Evolutionary conservation across 1,140 invertebrate species (phyloP), one percentile per base, ranked within the genome.

Genomic region (Asbolus verrucosus): DNA sequence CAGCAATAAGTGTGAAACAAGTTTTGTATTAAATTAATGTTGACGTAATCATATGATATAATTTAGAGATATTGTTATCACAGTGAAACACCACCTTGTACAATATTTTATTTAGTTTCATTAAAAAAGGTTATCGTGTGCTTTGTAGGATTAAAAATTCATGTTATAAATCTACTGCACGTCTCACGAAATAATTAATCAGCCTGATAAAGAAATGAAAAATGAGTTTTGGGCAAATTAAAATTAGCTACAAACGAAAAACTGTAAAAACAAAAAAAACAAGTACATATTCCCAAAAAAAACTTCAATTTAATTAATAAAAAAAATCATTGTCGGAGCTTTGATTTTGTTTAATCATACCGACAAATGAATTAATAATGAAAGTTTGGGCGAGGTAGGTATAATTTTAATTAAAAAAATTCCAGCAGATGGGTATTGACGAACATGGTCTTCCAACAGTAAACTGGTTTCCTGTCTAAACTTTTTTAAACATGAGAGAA

Each of bases 151-250:
- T 63, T 63, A 63, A 63, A 63, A 63, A 63, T 63, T 39, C 61
- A 27, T 39, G 39, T 63, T 63, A 63, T 63, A 63, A 63, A 63
- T 63, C 61, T 63, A 38, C 15, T 39, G 6, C 33, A 63, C 61
- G 61, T 63, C 61, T 19, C 39, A 15, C 39, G 16, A 19, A 41
- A 63, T 63, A 63, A 63, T 63, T 63, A 63, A 63, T 63, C 61
- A 63, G 61, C 33, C 14, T 63, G 61, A 63, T 63, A 63, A 63
- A 39, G 39, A 39, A 38, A 41, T 63, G 61, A 63, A 63, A 63
- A 63, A 63, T 63, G 61, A 41, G 46, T 54, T 54, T 54, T 5
- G 11, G 27, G 46, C 46, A 54, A 54, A 54, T 27, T 24, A 63
- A 63, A 63, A 21, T 63, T 39, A 41, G 33, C 61, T 63, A 18